phyloP scores from a whole-genome alignment of 2,888 invertebrate species.

The Idaea aversata region DNA sequence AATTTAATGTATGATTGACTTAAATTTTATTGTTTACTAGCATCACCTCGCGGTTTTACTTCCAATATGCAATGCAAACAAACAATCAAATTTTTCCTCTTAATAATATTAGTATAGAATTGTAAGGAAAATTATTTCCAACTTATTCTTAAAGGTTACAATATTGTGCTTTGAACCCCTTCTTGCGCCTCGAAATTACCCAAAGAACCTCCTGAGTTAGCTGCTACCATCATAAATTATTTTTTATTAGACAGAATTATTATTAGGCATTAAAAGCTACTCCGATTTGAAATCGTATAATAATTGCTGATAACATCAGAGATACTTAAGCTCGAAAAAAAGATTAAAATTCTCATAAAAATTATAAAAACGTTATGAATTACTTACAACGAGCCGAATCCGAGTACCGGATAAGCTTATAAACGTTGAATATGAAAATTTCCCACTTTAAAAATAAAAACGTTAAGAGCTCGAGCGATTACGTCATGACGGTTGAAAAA shows the following conservation, averaged over 20 bases:
- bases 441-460: slow-evolving; percentile 60
- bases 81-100: no score
- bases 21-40: no score
- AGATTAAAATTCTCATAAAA: not conserved
- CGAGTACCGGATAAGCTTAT: slow-evolving; percentile 37
- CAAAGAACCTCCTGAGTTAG: no score
- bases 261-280: not conserved
- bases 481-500: slow-evolving; percentile 66
- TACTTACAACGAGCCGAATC: slow-evolving; percentile 3
- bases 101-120: no score
- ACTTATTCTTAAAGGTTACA: no score
- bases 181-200: no score
- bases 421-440: slow-evolving; percentile 61
- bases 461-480: slow-evolving; percentile 63
- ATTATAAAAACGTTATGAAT: slow-evolving; percentile 1
- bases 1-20: no score
- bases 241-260: not conserved
- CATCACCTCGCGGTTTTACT: no score
- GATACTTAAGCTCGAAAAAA: not conserved
- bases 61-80: no score
- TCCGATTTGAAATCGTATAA: not conserved
- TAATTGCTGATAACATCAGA: not conserved
- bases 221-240: not conserved
- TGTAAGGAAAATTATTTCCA: no score
- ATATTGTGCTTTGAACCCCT: no score